Conservation (phyloP, 2,113 vertebrate genomes). For the Ia io region DNA sequence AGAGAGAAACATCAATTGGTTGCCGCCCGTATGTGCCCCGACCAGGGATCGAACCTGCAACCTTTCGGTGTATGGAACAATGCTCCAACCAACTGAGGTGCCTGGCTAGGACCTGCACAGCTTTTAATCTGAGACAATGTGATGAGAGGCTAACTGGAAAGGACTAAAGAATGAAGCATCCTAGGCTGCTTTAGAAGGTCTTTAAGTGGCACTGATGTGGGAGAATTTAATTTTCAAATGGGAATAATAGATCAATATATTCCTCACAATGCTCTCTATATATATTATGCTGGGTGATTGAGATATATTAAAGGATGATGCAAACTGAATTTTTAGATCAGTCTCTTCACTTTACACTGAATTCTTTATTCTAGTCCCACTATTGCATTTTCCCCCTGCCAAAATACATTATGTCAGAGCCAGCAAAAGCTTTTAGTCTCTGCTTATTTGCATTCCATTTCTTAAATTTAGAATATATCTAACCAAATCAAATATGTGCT, state of each 20-base stretch:
- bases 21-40: no score
- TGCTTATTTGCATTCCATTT: conserved; percentile 68
- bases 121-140: conserved; percentile 32
- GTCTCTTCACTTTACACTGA: conserved; percentile 56
- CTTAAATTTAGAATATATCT: conserved; percentile 54
- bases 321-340: conserved; percentile 54
- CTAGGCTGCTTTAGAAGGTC: background rate
- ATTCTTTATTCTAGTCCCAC: conserved; percentile 53
- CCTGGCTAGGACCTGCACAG: background rate
- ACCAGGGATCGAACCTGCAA: no score
- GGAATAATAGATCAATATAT: conserved; percentile 21
- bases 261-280: background rate
- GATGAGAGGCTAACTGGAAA: conserved; percentile 9
- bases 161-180: background rate
- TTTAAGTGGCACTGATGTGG: background rate
- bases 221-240: conserved; percentile 58
- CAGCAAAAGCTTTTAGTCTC: conserved; percentile 62
- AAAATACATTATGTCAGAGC: conserved; percentile 50
- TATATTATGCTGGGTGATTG: conserved; percentile 41
- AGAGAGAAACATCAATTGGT: no score
- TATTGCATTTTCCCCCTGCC: conserved; percentile 41
- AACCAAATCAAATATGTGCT: conserved; percentile 52
- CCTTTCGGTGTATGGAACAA: no score
- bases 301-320: conserved; percentile 63
- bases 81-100: no score